phyloP scores from a whole-genome alignment of 1,140 invertebrate species.

The Heterodera carotae region DNA sequence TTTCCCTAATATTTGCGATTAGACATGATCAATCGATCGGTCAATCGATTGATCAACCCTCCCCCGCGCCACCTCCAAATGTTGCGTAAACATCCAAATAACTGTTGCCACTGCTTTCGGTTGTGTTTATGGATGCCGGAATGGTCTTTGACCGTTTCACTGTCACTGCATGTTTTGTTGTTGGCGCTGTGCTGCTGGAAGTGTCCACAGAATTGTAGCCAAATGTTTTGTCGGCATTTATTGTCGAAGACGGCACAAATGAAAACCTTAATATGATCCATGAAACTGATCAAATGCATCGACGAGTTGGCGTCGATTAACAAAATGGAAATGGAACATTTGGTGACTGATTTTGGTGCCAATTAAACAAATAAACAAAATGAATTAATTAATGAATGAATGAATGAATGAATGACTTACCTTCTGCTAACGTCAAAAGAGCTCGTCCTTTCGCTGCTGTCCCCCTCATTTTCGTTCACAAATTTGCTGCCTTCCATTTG shows the following conservation, averaged over 20 bases:
- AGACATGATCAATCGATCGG: slow-evolving; percentile 33
- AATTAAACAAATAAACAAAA: too few species aligned
- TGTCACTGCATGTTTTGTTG: slow-evolving; percentile 4
- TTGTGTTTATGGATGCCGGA: neutral
- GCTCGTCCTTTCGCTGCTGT: neutral
- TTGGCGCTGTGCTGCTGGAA: neutral
- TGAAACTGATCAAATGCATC: neutral
- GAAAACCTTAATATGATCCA: neutral
- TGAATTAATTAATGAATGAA: too few species aligned
- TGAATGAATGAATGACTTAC: too few species aligned
- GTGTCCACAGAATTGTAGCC: neutral
- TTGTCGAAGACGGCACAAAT: neutral
- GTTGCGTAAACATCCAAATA: slow-evolving; percentile 25
- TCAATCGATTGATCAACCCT: too few species aligned
- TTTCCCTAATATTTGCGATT: too few species aligned
- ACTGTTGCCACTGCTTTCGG: neutral
- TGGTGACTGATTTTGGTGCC: too few species aligned
- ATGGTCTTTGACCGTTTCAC: slow-evolving; percentile 25
- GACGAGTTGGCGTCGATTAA: too few species aligned
- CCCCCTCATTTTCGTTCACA: slow-evolving; percentile 6
- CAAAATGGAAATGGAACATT: too few species aligned
- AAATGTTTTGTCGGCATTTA: neutral
- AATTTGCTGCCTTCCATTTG: slow-evolving; percentile 1
- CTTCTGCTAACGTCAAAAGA: neutral
- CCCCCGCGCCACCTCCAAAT: slow-evolving; percentile 43